Evolutionary conservation across 2,888 invertebrate species (phyloP).

Genomic region (Drosophila austrosaltans): DNA sequence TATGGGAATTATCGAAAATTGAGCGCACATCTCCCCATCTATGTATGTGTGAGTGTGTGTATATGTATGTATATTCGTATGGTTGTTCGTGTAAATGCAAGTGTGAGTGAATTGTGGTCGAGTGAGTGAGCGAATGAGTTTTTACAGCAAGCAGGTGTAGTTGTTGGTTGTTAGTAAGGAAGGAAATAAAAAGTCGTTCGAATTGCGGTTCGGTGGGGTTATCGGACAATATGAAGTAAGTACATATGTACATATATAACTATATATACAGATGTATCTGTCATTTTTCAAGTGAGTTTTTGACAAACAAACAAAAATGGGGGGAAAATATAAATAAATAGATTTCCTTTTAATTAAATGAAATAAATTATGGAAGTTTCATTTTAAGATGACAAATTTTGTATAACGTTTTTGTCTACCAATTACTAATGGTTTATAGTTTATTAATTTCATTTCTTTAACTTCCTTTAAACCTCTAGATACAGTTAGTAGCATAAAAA

Average conservation of each 20-base stretch:
- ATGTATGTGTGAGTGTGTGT: slow-evolving; percentile 20
- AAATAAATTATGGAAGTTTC: too few relatives aligned
- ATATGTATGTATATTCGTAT: slow-evolving; percentile 25
- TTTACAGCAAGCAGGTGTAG: slow-evolving; percentile 10
- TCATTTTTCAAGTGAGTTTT: not conserved
- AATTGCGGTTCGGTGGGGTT: slow-evolving; percentile 1
- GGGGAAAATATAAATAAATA: too few relatives aligned
- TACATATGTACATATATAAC: too few relatives aligned
- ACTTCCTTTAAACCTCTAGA: too few relatives aligned
- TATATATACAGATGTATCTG: not conserved
- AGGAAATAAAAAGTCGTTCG: not conserved
- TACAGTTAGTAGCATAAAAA: too few relatives aligned
- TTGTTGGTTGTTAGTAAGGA: not conserved
- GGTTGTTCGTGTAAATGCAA: slow-evolving; percentile 8
- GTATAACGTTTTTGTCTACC: too few relatives aligned
- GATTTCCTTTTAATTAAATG: too few relatives aligned
- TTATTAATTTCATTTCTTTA: too few relatives aligned
- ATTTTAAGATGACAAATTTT: too few relatives aligned
- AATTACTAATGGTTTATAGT: too few relatives aligned
- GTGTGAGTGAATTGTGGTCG: not conserved
- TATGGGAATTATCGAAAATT: slow-evolving; percentile 78
- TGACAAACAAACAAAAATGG: not conserved
- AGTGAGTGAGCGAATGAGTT: slow-evolving; percentile 36
- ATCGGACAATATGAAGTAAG: too few relatives aligned
- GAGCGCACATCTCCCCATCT: slow-evolving; percentile 50